Percentiles rank a stretch among this genome's conserved stretches.
These are phyloP conservation scores for Melanostoma scalare DNA, from an alignment of 2,888 invertebrate genomes.

Conservation along the genomic window DNA sequence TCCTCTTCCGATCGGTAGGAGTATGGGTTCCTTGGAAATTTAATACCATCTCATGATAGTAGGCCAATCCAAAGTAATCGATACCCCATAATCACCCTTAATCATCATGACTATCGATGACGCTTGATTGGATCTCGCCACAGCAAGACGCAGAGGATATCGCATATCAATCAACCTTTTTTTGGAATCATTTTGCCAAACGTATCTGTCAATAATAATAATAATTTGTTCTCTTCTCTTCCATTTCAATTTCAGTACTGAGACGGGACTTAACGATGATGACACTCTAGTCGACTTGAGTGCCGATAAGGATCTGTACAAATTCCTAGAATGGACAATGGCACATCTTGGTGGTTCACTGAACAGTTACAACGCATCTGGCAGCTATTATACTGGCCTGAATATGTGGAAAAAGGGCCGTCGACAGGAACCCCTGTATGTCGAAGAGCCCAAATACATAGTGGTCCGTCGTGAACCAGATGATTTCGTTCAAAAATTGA, in stretches of 20 bases:
- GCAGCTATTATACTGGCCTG: slow-evolving; percentile 77
- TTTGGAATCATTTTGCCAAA: slow-evolving; percentile 32
- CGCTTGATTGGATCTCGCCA: slow-evolving; percentile 42
- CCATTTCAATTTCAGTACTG: slow-evolving; percentile 29
- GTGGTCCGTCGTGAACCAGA: slow-evolving; percentile 77
- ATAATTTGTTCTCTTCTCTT: neutral
- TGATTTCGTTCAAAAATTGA: slow-evolving; percentile 68
- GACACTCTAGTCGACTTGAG: slow-evolving; percentile 78
- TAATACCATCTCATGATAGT: slow-evolving; percentile 32
- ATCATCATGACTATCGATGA: slow-evolving; percentile 59
- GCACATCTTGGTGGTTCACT: slow-evolving; percentile 76
- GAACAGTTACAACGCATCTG: slow-evolving; percentile 74
- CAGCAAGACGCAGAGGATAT: slow-evolving; percentile 22
- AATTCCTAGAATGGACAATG: slow-evolving; percentile 80
- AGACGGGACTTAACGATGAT: slow-evolving; percentile 59
- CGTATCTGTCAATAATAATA: slow-evolving; percentile 23
- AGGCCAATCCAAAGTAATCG: slow-evolving; percentile 58
- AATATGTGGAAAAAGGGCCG: slow-evolving; percentile 80
- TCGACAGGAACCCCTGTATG: slow-evolving; percentile 79
- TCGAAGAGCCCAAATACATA: slow-evolving; percentile 80
- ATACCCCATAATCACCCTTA: slow-evolving; percentile 64
- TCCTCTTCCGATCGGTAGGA: slow-evolving; percentile 6
- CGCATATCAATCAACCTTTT: slow-evolving; percentile 59
- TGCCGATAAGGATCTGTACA: slow-evolving; percentile 78
- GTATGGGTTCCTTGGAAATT: slow-evolving; percentile 24